Conservation (phyloP, 2,888 invertebrate species). For the Andrena praecox region DNA sequence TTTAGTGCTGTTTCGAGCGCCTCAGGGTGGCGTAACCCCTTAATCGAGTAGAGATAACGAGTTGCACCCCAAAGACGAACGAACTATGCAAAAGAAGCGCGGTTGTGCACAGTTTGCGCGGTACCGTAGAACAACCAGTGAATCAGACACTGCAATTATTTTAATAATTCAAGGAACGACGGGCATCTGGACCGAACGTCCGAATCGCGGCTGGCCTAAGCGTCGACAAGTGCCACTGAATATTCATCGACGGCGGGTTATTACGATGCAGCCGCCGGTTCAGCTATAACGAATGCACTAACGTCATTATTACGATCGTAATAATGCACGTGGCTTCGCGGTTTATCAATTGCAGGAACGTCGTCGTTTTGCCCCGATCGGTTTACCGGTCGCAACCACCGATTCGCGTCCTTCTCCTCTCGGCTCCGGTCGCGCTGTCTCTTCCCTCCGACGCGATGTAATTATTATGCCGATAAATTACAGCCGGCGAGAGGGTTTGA, state of each 20-base stretch:
- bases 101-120: too few relatives aligned
- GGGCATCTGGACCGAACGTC: constrained; percentile 38
- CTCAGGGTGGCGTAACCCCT: too few relatives aligned
- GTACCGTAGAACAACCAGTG: background rate
- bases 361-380: constrained; percentile 37
- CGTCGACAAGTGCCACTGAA: constrained; percentile 50
- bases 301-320: constrained; percentile 72
- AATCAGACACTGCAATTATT: background rate
- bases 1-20: too few relatives aligned
- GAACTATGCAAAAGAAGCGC: too few relatives aligned
- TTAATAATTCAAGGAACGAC: constrained; percentile 50
- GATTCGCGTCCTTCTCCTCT: constrained; percentile 12
- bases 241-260: constrained; percentile 69
- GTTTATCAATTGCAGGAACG: constrained; percentile 64
- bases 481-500: constrained; percentile 37
- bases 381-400: constrained; percentile 30
- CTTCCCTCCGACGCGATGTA: constrained; percentile 35
- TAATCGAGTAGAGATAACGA: too few relatives aligned
- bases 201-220: constrained; percentile 27
- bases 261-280: constrained; percentile 63
- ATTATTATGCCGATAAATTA: constrained; percentile 49
- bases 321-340: constrained; percentile 61
- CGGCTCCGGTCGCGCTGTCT: background rate
- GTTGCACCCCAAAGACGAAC: too few relatives aligned
- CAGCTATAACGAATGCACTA: constrained; percentile 70